A percentile compares a stretch with the other conserved stretches of the same genome.
These are phyloP conservation scores for Heliothis peltigera DNA, from an alignment of 2,888 invertebrate species.

Conservation along the genomic window DNA sequence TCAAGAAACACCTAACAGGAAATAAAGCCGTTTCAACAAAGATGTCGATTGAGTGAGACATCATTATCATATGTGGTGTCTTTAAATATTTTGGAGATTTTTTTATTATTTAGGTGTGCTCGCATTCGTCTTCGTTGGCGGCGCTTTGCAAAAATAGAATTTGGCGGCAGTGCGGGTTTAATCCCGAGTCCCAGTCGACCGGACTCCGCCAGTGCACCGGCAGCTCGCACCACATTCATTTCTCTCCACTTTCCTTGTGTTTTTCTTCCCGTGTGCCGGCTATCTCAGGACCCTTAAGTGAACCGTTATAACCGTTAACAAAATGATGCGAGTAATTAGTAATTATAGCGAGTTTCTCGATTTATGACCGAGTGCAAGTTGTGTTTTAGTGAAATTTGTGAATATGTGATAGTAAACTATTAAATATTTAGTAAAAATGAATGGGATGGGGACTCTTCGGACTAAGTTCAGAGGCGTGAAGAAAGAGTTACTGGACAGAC, in stretches of 20 bases:
- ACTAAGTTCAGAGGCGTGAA: constrained; percentile 94
- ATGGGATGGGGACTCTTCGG: constrained; percentile 90
- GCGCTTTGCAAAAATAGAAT: constrained; percentile 90
- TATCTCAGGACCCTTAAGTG: constrained; percentile 19
- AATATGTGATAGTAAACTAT: constrained; percentile 62
- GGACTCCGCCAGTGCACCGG: constrained; percentile 81
- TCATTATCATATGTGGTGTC: constrained; percentile 54
- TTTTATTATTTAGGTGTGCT: constrained; percentile 82
- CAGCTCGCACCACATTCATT: constrained; percentile 80
- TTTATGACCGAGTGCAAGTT: constrained; percentile 34
- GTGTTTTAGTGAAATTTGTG: constrained; percentile 60
- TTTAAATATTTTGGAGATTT: constrained; percentile 76
- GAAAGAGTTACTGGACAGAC: constrained; percentile 93
- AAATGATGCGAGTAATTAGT: constrained; percentile 44
- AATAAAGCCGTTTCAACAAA: constrained; percentile 51
- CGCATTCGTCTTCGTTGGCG: constrained; percentile 83
- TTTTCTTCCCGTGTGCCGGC: constrained; percentile 24
- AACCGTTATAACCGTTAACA: constrained; percentile 18
- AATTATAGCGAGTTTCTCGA: constrained; percentile 6
- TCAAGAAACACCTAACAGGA: constrained; percentile 39
- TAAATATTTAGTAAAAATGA: constrained; percentile 74
- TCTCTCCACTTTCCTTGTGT: constrained; percentile 66
- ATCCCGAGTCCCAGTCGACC: constrained; percentile 83
- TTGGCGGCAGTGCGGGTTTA: constrained; percentile 85
- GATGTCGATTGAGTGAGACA: constrained; percentile 57